Evolutionary conservation across 2,113 vertebrate species (phyloP), one percentile per base, ranked within the genome.

Genomic region (Vidua macroura): DNA sequence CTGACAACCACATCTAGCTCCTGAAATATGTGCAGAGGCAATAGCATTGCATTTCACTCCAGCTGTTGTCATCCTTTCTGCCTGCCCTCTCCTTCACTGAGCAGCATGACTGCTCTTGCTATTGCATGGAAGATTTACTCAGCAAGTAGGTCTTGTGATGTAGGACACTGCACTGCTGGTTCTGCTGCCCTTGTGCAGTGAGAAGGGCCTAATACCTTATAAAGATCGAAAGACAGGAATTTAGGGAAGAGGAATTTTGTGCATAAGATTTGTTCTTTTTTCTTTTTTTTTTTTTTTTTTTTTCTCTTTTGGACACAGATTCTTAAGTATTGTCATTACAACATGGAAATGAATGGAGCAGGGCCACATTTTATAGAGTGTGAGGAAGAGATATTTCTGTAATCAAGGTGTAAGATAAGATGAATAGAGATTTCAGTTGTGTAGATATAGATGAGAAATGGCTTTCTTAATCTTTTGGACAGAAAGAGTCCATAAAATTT

Each of bases 111-210:
- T 93, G 73, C 51, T 88, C 80, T 63, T 78, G 43, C 83, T 88
- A 5, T 80, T 51, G 37, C 90, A 90, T 90, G 85, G 91, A 88
- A 90, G 83, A 77, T 93, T 69, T 92, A 66, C 83, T 88, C 80
- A 86, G 79, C 68, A 67, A 87, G 94, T 67, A 74, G 59, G 35
- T 74, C 72, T 56, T 88, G 51, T 86, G 80, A 86, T 88, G 68
- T 70, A 46, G 59, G 88, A 89, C 0, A 0, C 51, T 58, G 55
- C 46, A 41, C 64, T 62, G 51, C 59, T 86, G 56, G 46, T 72
- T 77, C 59, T 80, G 67, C 72, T 86, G 79, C 85, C 63, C 79
- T 52, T 80, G 68, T 51, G 18, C 60, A 74, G 68, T 55, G 46
- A 83, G 72, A 92, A 59, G 68, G 33, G 35, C 30, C 82, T 89